Evolutionary conservation across 2,113 vertebrate species (phyloP), one percentile per base, ranked within the genome.

Genomic region (Apodemus speciosus): DNA sequence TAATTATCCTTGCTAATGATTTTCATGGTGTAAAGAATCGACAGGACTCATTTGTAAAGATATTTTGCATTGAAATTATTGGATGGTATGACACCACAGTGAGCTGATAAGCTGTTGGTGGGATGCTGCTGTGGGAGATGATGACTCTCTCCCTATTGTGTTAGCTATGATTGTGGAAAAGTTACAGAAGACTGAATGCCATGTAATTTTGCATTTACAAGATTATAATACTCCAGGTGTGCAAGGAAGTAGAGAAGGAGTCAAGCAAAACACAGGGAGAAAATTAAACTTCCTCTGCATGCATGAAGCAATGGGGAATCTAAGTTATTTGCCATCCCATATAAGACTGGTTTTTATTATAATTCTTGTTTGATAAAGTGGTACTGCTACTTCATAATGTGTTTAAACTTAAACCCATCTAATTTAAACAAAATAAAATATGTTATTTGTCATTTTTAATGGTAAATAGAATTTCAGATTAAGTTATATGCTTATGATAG

Each of bases 1-100:
- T 97, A 98, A 98, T 98, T 98, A 98, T 98, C 96, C 94, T 95
- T 95, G 95, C 94, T 98, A 96, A 98, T 97, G 97, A 97, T 97
- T 98, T 97, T 95, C 94, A 95, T 96, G 94, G 96, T 72, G 73
- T 96, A 98, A 97, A 97, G 94, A 92, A 97, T 97, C 92, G 85
- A 62, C 94, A 94, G 95, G 91, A 95, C 90, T 92, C 92, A 95
- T 97, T 97, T 96, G 83, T 88, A 94, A 97, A 94, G 96, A 96
- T 92, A 89, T 69, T 97, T 93, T 96, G 90, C 25, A 9, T 66
- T 96, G 88, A 95, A 91, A 95, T 95, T 94, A 94, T 96, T 97
- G 92, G 92, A 95, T 91, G 90, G 76, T 92, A 32, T 95, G 96
- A 91, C 93, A 95, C 89, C 95, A 95, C 4, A 1, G 4, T 71